phyloP scores from a whole-genome alignment of 1,140 invertebrate genomes.

The Bombus turneri region DNA sequence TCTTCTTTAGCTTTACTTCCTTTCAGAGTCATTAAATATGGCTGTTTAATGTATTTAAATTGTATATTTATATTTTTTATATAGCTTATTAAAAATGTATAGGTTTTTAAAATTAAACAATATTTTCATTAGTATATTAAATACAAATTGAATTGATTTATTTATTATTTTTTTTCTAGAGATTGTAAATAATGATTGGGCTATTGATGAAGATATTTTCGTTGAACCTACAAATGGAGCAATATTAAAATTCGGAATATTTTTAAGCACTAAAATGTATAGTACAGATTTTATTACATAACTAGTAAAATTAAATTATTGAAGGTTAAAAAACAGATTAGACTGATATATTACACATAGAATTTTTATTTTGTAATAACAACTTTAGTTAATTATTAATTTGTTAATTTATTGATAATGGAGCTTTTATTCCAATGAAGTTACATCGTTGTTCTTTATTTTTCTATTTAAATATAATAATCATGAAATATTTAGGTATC shows the following conservation, averaged over 20 bases:
- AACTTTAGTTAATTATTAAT: not conserved
- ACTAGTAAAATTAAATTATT: constrained; percentile 6
- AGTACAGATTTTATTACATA: constrained; percentile 82
- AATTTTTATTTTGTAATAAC: not conserved
- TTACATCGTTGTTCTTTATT: too few species aligned
- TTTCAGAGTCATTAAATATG: constrained; percentile 28
- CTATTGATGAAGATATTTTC: constrained; percentile 79
- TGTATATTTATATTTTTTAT: not conserved
- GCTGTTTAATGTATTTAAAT: constrained; percentile 8
- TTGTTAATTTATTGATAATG: not conserved
- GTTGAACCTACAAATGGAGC: constrained; percentile 82
- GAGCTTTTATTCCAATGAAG: too few species aligned
- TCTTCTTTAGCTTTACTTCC: not conserved
- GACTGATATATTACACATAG: not conserved
- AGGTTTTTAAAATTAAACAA: not conserved
- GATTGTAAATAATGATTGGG: constrained; percentile 74
- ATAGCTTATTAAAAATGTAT: not conserved
- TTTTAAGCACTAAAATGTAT: constrained; percentile 84
- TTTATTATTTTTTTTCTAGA: constrained; percentile 58
- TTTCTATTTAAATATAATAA: not conserved
- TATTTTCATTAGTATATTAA: constrained; percentile 10
- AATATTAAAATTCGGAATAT: constrained; percentile 83
- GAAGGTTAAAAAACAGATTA: not conserved
- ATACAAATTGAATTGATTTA: constrained; percentile 55
- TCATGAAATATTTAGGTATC: not conserved